Conservation (phyloP, 2,797 vertebrate species). For the Nyctalus aviator region DNA sequence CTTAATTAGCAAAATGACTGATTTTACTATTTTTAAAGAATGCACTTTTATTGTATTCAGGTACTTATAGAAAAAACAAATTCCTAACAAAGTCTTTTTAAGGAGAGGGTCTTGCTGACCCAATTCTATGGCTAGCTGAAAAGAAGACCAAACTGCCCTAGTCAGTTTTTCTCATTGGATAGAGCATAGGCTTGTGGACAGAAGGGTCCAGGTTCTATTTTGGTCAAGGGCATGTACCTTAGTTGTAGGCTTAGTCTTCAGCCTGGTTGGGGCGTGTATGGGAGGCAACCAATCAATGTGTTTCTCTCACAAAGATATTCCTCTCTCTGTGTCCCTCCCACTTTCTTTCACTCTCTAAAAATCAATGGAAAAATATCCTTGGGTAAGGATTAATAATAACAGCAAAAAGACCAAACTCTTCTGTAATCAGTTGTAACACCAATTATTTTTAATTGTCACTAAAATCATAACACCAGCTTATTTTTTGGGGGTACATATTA, state of each 20-base stretch:
- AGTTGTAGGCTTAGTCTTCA: too few relatives aligned
- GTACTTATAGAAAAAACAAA: background rate
- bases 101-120: slow-evolving; percentile 45
- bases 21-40: slow-evolving; percentile 69
- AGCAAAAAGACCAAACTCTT: background rate
- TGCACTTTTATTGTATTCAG: slow-evolving; percentile 52
- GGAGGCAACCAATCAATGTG: too few relatives aligned
- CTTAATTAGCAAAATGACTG: slow-evolving; percentile 72
- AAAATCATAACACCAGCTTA: background rate
- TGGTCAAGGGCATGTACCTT: too few relatives aligned
- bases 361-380: too few relatives aligned
- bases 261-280: too few relatives aligned
- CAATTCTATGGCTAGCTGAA: slow-evolving; percentile 34
- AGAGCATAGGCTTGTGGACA: too few relatives aligned
- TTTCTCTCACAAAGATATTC: too few relatives aligned
- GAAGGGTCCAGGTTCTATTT: too few relatives aligned
- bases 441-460: slow-evolving; percentile 42
- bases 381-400: too few relatives aligned
- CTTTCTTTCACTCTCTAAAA: too few relatives aligned
- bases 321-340: too few relatives aligned
- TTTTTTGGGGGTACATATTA: background rate
- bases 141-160: background rate
- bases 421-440: background rate
- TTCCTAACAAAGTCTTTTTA: slow-evolving; percentile 40
- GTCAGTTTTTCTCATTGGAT: too few relatives aligned